Percentiles rank a stretch among this genome's conserved stretches.
Evolutionary conservation across 2,797 vertebrate species (phyloP).

Genomic region (Rachycentron canadum): DNA sequence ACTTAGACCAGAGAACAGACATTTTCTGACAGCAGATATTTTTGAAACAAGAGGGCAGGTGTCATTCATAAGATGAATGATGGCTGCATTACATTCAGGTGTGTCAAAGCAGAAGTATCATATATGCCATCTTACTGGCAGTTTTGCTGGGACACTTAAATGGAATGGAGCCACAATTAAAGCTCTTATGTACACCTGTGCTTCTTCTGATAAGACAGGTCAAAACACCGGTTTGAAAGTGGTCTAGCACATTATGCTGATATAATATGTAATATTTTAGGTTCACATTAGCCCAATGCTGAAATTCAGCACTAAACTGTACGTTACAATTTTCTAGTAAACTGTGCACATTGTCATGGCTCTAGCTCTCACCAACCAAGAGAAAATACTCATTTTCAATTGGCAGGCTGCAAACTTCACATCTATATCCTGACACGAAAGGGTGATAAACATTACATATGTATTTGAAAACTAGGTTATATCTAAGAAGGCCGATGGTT

Average conservation of each 20-base stretch:
- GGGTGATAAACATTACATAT: neutral
- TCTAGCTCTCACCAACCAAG: neutral
- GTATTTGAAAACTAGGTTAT: neutral
- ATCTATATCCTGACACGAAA: neutral
- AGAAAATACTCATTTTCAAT: neutral
- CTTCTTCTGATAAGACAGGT: neutral
- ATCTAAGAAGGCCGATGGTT: neutral
- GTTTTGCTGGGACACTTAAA: neutral
- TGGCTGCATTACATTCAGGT: slow-evolving; percentile 2
- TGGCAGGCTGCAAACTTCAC: neutral
- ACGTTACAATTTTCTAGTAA: neutral
- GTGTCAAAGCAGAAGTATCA: neutral
- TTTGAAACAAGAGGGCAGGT: neutral
- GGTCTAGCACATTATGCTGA: neutral
- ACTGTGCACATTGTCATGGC: neutral
- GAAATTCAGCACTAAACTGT: neutral
- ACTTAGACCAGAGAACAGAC: neutral
- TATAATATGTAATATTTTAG: neutral
- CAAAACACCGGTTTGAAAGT: neutral
- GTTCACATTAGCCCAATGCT: neutral
- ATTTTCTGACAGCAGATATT: neutral
- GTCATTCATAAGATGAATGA: neutral
- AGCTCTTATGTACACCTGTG: slow-evolving; percentile 1
- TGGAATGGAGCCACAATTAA: slow-evolving; percentile 11
- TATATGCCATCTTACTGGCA: neutral